Evolutionary conservation across 2,113 vertebrate genomes (phyloP), one percentile per base, ranked within the genome.

Genomic region (Polyodon spathula): DNA sequence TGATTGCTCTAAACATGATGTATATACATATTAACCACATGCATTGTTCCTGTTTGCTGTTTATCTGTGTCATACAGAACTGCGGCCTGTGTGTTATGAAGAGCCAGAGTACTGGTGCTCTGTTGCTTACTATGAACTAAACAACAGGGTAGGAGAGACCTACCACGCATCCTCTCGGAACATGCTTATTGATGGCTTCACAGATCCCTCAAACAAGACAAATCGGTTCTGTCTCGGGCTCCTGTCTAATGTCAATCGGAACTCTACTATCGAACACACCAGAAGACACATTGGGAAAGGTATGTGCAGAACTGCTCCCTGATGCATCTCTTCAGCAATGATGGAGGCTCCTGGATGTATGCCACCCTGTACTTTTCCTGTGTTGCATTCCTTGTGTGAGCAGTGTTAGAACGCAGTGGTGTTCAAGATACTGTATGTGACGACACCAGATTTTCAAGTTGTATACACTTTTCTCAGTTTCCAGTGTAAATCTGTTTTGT

Each of bases 201-300:
- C 96, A 0, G 95, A 99, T 76, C 96, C 95, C 0, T 95, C 95
- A 60, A 97, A 95, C 76, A 99, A 96, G 83, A 95, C 89, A 76
- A 97, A 92, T 75, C 89, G 96, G 60, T 99, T 99, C 87, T 99
- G 96, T 63, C 90, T 99, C 2, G 96, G 96, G 62, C 88, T 99
- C 17, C 84, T 99, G 6, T 98, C 96, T 62, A 97, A 99, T 3
- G 94, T 99, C 64, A 98, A 99, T 85, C 90, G 95, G 66, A 99
- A 99, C 79, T 98, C 96, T 44, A 98, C 96, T 37, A 97, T 98
- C 65, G 96, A 98, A 68, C 97, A 97, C 77, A 98, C 95, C 2
- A 88, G 95, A 64, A 84, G 95, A 66, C 95, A 99, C 81, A 99
- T 98, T 74, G 96, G 95, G 74, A 99, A 97, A 89, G 96, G 96